Conservation (phyloP, 2,888 invertebrate species). For the Epinotia demarniana region DNA sequence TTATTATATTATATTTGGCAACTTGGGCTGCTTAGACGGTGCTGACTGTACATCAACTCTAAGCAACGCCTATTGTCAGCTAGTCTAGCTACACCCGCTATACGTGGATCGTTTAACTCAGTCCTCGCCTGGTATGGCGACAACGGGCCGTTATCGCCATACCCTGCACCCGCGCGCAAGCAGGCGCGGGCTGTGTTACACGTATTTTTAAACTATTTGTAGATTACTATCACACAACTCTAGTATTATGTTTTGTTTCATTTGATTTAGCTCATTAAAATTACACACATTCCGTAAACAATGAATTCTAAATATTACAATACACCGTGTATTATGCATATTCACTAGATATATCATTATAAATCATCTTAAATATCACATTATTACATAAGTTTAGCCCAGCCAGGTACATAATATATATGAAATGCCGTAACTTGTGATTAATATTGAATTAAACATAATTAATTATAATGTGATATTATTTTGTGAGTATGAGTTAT, state of each 20-base stretch:
- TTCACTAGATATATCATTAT: background rate
- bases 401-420: conserved; percentile 31
- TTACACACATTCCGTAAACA: background rate
- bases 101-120: too few species aligned
- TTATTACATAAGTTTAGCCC: conserved; percentile 36
- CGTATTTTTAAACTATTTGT: background rate
- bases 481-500: background rate
- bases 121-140: too few species aligned
- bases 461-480: background rate
- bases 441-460: background rate
- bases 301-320: conserved; percentile 2
- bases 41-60: too few species aligned
- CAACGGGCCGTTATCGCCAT: too few species aligned
- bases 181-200: too few species aligned
- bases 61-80: too few species aligned
- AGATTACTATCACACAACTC: background rate
- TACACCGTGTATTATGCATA: background rate
- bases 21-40: too few species aligned
- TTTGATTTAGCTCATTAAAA: background rate
- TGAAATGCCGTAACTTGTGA: conserved; percentile 19
- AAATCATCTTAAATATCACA: conserved; percentile 36
- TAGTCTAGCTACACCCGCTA: too few species aligned
- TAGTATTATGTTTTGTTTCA: background rate
- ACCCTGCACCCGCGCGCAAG: too few species aligned
- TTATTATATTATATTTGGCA: too few species aligned